Base-by-base conservation (phyloP, 2,113 vertebrate species). In the Cinclus cinclus region DNA sequence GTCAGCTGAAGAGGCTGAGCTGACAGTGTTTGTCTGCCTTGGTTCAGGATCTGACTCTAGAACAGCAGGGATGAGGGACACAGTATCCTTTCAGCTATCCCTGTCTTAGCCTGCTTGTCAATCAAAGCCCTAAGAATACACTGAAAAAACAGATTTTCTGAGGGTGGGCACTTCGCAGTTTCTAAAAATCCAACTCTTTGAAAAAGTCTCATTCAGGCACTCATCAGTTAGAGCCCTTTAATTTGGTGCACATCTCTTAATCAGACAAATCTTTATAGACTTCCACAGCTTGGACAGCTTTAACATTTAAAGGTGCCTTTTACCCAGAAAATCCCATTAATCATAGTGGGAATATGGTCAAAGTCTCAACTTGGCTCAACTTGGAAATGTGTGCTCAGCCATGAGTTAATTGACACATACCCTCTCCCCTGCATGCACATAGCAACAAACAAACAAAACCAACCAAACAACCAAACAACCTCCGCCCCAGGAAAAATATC, bases 131-230 rank as follows among this genome's bases (percentile, higher is more conserved):
- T 77, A 93, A 92, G 90, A 96, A 95, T 90, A 94, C 22, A 69
- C 63, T 42, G 23, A 10, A 93, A 92, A 94, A 90, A 8, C 96
- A 96, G 90, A 93, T 96, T 97, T 96, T 96, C 75, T 74, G 92
- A 92, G 85, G 95, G 95, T 86, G 90, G 82, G 79, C 12, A 22
- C 37, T 89, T 52, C 44, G 13, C 31, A 90, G 44, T 71, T 87
- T 83, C 81, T 82, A 79, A 87, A 94, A 92, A 60, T 65, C 58
- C 14, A 89, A 1, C 7, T 76, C 21, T 87, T 46, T 58, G 27
- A 74, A 84, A 50, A 73, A 79, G 22, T 76, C 30, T 91, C 9
- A 50, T 91, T 83, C 89, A 92, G 31, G 70, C 28, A 59, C 7
- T 60, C 44, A 47, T 60, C 44, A 68, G 41, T 49, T 88, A 63